Conservation (phyloP, 2,113 vertebrate genomes). For the Chlorodrepanis virens region DNA sequence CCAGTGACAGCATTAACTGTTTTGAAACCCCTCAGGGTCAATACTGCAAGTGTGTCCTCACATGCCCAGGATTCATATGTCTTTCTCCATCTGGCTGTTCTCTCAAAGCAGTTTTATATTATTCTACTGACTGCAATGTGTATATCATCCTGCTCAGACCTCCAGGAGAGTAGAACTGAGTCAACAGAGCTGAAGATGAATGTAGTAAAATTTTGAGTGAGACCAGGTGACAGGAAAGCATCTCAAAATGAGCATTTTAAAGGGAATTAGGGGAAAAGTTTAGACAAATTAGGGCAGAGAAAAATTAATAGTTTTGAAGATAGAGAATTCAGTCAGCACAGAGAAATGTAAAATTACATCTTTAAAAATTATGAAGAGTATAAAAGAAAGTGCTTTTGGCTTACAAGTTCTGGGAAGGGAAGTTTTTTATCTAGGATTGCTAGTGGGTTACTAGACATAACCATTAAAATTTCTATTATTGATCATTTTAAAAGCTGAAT, state of each 20-base stretch:
- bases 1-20: not conserved
- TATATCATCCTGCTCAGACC: not conserved
- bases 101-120: conserved; percentile 33
- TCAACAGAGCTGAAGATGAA: not conserved
- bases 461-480: not conserved
- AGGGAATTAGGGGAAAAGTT: not conserved
- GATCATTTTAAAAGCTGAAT: not conserved
- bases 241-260: not conserved
- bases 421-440: not conserved
- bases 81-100: conserved; percentile 34
- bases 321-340: not conserved
- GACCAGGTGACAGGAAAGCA: not conserved
- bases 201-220: not conserved
- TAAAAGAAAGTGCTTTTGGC: not conserved
- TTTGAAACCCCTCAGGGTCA: conserved; percentile 4
- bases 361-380: not conserved
- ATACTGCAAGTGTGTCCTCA: conserved; percentile 1
- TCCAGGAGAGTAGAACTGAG: not conserved
- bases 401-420: not conserved
- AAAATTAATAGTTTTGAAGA: not conserved
- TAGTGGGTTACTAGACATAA: not conserved
- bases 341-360: not conserved
- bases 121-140: not conserved
- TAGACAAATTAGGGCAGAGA: not conserved
- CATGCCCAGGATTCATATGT: not conserved